Base-by-base conservation (phyloP, 2,113 vertebrate genomes). In the Salvator merianae region DNA sequence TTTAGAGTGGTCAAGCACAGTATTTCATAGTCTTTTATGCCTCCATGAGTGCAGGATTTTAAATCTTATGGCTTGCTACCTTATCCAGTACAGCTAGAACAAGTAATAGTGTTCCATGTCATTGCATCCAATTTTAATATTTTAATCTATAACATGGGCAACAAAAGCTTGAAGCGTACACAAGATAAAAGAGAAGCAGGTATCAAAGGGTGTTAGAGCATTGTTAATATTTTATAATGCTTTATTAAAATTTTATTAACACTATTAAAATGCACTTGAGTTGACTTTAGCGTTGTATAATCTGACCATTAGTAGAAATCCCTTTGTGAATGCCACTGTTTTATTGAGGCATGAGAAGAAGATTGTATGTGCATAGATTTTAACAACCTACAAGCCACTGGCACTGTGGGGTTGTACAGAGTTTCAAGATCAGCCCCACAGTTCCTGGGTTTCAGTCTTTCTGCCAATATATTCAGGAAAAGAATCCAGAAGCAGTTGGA, bases 221-320 rank as follows among this genome's bases (percentile, higher is more conserved):
- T 40, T 38, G 80, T 95, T 92, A 94, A 94, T 96, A 95, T 95
- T 95, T 95, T 95, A 95, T 92, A 93, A 91, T 87, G 40, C 66
- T 93, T 90, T 92, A 93, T 95, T 91, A 94, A 95, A 53, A 83
- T 96, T 96, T 96, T 91, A 94, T 94, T 93, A 87, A 87, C 83
- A 28, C 93, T 94, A 93, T 92, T 92, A 90, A 91, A 82, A 63
- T 5, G 1, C 20, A 74, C 28, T 89, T 92, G 82, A 50, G 89
- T 90, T 93, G 85, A 91, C 84, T 94, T 92, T 77, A 92, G 87
- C 32, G 24, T 85, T 87, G 55, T 79, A 81, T 88, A 72, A 88
- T 92, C 83, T 89, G 88, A 79, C 75, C 5, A 0, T 73, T 86
- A 82, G 87, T 87, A 78, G 75, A 86, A 91, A 86, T 73, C 68